phyloP scores from a whole-genome alignment of 2,113 vertebrate species.

The Ia io region DNA sequence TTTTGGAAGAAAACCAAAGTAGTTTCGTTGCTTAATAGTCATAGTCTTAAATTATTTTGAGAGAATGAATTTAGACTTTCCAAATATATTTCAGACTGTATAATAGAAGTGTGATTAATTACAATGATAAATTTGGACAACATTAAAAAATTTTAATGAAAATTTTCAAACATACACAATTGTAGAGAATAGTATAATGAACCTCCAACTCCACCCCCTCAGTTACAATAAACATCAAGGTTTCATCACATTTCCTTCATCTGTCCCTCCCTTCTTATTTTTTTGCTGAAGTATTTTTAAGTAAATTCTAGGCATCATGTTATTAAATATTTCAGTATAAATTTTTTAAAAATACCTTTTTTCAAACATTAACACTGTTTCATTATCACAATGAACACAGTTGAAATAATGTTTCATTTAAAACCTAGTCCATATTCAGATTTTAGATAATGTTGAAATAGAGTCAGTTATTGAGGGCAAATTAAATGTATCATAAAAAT shows the following conservation, averaged over 20 bases:
- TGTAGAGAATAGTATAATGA: background rate
- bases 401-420: background rate
- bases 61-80: background rate
- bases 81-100: background rate
- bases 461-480: background rate
- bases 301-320: background rate
- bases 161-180: background rate
- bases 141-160: constrained; percentile 15
- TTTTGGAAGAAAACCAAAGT: constrained; percentile 28
- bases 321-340: background rate
- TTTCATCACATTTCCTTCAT: background rate
- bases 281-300: constrained; percentile 18
- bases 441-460: constrained; percentile 43
- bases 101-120: constrained; percentile 16
- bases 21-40: background rate
- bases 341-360: constrained; percentile 3
- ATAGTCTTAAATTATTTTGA: background rate
- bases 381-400: background rate
- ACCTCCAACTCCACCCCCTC: background rate
- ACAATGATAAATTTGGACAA: background rate
- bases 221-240: background rate
- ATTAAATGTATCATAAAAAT: background rate
- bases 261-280: background rate
- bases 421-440: background rate
- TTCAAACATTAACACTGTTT: background rate